phyloP scores from a whole-genome alignment of 1,140 invertebrate species.

The Hypsibius dujardini region DNA sequence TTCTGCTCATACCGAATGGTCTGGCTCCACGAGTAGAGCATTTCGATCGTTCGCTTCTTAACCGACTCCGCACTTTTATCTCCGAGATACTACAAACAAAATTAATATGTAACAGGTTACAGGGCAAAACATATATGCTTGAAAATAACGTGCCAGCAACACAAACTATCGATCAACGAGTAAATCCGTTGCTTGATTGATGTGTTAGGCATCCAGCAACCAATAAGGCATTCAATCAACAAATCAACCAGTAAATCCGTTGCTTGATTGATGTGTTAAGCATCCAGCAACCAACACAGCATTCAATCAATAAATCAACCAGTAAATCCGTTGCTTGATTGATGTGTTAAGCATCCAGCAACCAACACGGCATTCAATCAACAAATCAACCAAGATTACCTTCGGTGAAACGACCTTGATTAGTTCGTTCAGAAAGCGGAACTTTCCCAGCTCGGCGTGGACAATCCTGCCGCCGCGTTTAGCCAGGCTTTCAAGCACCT shows the following conservation, averaged over 20 bases:
- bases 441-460: constrained; percentile 80
- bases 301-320: background rate
- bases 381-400: constrained; percentile 27
- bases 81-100: constrained; percentile 49
- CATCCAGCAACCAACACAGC: background rate
- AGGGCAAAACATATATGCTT: too few species aligned
- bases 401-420: constrained; percentile 91
- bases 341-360: too few species aligned
- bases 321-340: too few species aligned
- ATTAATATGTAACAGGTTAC: too few species aligned
- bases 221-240: too few species aligned
- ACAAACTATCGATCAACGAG: too few species aligned
- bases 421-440: constrained; percentile 84
- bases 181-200: too few species aligned
- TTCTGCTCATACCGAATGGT: constrained; percentile 44
- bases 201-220: too few species aligned
- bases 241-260: background rate
- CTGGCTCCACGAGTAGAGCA: constrained; percentile 66
- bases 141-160: too few species aligned
- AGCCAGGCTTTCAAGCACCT: constrained; percentile 71
- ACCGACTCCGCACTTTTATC: constrained; percentile 60
- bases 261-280: background rate
- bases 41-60: constrained; percentile 57
- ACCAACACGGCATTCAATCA: background rate
- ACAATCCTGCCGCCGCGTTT: constrained; percentile 61